A percentile compares a stretch with the other conserved stretches of the same genome.
Evolutionary conservation across 2,113 vertebrate species (phyloP).

Genomic region (Mormyrus lacerda): DNA sequence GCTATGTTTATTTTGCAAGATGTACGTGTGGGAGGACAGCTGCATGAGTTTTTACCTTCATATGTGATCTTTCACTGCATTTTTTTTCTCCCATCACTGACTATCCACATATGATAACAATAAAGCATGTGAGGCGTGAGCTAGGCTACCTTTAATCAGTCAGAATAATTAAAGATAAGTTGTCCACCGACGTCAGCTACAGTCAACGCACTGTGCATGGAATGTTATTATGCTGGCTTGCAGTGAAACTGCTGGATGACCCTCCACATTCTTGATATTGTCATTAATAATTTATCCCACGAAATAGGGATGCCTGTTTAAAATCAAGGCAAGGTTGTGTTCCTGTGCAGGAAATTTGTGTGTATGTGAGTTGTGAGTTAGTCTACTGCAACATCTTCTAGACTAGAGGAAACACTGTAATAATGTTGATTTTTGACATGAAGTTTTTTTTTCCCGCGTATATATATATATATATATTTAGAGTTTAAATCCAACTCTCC

Average conservation of each 20-base stretch:
- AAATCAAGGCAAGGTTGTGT: background rate
- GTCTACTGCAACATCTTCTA: background rate
- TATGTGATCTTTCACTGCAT: constrained; percentile 33
- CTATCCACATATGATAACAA: constrained; percentile 40
- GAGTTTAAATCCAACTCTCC: background rate
- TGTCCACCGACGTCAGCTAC: background rate
- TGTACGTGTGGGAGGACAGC: constrained; percentile 32
- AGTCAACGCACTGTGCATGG: background rate
- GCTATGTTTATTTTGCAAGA: background rate
- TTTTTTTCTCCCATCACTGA: constrained; percentile 23
- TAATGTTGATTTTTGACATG: background rate
- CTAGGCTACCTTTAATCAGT: constrained; percentile 18
- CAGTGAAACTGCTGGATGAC: background rate
- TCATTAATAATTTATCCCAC: background rate
- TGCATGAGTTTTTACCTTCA: constrained; percentile 19
- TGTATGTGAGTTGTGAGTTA: background rate
- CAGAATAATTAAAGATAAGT: background rate
- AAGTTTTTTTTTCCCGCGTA: background rate
- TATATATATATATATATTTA: background rate
- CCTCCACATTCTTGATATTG: background rate
- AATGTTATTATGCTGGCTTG: background rate
- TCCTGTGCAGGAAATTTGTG: background rate
- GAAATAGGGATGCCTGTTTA: background rate
- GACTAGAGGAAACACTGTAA: background rate
- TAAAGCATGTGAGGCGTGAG: constrained; percentile 32